Conservation (phyloP, 2,797 vertebrate genomes). For the Chromobotia macracanthus region DNA sequence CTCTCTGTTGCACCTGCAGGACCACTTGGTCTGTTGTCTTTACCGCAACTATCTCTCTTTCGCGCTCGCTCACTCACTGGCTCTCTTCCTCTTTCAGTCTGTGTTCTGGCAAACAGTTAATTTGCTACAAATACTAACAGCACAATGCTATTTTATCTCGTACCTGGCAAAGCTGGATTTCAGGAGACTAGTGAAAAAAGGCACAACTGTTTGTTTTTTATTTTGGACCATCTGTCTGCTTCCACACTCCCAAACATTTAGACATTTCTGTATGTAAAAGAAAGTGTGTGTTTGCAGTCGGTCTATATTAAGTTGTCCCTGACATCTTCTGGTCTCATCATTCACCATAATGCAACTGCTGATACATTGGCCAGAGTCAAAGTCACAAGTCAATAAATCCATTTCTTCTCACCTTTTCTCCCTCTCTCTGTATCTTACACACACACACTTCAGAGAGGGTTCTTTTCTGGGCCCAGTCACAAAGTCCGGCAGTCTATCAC, state of each 20-base stretch:
- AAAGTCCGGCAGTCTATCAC: slow-evolving; percentile 87
- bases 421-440: slow-evolving; percentile 3
- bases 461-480: slow-evolving; percentile 84
- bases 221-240: slow-evolving; percentile 27
- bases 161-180: too few species aligned
- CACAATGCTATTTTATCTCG: too few species aligned
- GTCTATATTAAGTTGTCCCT: slow-evolving; percentile 90
- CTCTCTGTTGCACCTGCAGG: slow-evolving; percentile 35
- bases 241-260: slow-evolving; percentile 41
- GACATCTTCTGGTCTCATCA: slow-evolving; percentile 90
- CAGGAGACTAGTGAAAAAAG: too few species aligned
- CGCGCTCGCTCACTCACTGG: background rate
- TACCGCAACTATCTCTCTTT: background rate
- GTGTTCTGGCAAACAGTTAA: too few species aligned
- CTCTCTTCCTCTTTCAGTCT: background rate
- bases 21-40: slow-evolving; percentile 41
- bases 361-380: slow-evolving; percentile 87
- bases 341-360: slow-evolving; percentile 89
- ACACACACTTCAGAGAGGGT: slow-evolving; percentile 76
- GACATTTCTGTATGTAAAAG: slow-evolving; percentile 16
- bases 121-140: too few species aligned
- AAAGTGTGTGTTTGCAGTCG: slow-evolving; percentile 73
- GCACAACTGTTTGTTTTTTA: too few species aligned
- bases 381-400: slow-evolving; percentile 94
- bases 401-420: slow-evolving; percentile 76